A percentile compares a stretch with the other conserved stretches of the same genome.
Conservation (phyloP, 2,888 invertebrate genomes). For the Sericinus montela region DNA sequence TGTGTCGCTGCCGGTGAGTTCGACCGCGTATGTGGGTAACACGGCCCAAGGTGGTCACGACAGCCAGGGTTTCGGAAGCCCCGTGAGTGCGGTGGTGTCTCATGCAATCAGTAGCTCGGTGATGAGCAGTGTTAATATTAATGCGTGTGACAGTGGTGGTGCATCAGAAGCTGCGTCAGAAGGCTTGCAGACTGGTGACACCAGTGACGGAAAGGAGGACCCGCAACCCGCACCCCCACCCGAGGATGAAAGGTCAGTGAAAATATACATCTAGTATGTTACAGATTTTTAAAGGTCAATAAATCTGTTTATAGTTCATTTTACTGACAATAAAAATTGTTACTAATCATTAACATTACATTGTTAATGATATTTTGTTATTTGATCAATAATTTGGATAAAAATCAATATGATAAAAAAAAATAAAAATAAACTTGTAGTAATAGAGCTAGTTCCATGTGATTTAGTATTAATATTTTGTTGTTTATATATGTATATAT, state of each 20-base stretch:
- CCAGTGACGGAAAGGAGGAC: conserved; percentile 69
- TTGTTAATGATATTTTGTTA: no score
- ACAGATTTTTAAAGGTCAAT: no score
- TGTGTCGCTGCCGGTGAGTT: conserved; percentile 70
- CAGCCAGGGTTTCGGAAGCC: conserved; percentile 73
- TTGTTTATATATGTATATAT: no score
- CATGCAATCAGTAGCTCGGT: conserved; percentile 68
- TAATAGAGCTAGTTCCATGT: no score
- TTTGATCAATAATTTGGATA: no score
- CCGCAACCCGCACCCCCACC: conserved; percentile 48
- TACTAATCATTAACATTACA: no score
- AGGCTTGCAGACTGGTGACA: conserved; percentile 54
- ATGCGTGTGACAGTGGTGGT: conserved; percentile 71
- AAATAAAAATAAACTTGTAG: no score
- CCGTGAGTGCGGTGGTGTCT: conserved; percentile 69
- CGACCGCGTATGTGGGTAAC: conserved; percentile 57
- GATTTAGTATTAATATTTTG: no score
- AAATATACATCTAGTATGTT: not conserved
- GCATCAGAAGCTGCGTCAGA: conserved; percentile 57
- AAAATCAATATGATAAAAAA: no score
- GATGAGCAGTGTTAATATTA: conserved; percentile 71
- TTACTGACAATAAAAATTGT: no score
- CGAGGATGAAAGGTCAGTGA: conserved; percentile 74
- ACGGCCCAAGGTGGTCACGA: conserved; percentile 59
- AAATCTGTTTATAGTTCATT: no score